Evolutionary conservation across 2,888 invertebrate species (phyloP), one percentile per base, ranked within the genome.

Genomic region (Podabrus alpinus): DNA sequence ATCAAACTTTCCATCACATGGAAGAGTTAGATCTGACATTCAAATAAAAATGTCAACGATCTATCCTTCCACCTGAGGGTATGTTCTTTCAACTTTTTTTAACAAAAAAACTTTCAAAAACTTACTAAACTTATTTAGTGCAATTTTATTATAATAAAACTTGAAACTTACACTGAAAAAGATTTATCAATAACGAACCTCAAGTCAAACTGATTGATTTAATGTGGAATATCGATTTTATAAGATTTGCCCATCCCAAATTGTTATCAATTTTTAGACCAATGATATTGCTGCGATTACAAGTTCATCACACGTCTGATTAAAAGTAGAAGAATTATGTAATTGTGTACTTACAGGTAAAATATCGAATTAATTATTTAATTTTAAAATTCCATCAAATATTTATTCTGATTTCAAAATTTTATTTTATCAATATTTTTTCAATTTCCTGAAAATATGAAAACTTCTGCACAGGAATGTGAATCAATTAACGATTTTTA

Each of bases 11-110:
- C 79, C 76, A 76, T 79, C 82, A 81, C 81, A 82, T 83, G 83
- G 83, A 83, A 83, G 83, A 82, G 83, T 83, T 83, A 83, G 83
- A 83, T 83, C 83, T 83, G 83, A 82, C 83, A 83, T 16, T 69
- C 24, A 75, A 71, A 68, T 61, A 73, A 69, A 72, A 71, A 80
- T 81, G 81, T 79, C 76, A 78, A 79, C 80, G 81, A 78, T 79
- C 80, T 79, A 80, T 70, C 68, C 81, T 80, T 82, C 80, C 82
- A 80, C 78, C 80, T 79, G 71, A 77, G 24, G 71, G 73, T 64
- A 45, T 61, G 61, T 70, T 61, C 68, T 73, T 19, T 17, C 24
- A 64, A 64, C 62, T 64, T 45, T 19, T 59, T 21, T 59, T n/a
- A 3, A 59, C 16, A 17, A 68, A 45, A 68, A 68, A 68, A 15